Conservation (phyloP, 2,888 invertebrate species). For the Zele albiditarsus region DNA sequence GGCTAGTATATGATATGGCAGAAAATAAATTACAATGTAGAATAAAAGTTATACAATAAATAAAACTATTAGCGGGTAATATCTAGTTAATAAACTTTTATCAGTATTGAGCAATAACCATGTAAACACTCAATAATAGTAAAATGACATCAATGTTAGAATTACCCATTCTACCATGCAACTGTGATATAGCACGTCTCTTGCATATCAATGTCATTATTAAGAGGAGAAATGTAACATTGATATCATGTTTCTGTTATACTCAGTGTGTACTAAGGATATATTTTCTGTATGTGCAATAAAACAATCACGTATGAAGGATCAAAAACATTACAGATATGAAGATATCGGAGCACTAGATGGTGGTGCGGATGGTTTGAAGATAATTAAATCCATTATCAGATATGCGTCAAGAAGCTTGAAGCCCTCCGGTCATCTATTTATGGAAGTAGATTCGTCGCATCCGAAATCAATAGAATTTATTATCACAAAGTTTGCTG, state of each 20-base stretch:
- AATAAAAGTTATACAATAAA: neutral
- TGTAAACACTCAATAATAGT: no score
- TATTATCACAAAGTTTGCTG: slow-evolving; percentile 70
- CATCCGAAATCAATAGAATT: slow-evolving; percentile 75
- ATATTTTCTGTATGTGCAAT: no score
- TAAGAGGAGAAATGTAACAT: no score
- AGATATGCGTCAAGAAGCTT: slow-evolving; percentile 74
- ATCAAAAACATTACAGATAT: slow-evolving; percentile 72
- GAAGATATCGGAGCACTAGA: slow-evolving; percentile 79
- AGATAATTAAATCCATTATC: slow-evolving; percentile 76
- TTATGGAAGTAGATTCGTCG: slow-evolving; percentile 76
- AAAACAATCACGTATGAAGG: no score
- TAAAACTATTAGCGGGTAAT: neutral
- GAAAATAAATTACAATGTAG: neutral
- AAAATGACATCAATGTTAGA: neutral
- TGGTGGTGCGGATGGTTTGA: slow-evolving; percentile 79
- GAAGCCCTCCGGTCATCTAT: slow-evolving; percentile 73
- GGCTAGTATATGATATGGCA: slow-evolving; percentile 44
- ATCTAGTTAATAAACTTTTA: no score
- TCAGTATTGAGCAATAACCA: no score
- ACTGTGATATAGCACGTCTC: no score
- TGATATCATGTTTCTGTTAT: no score
- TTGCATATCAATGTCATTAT: no score
- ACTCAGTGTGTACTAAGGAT: no score
- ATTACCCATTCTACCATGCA: no score